Base-by-base conservation (phyloP, 2,888 invertebrate species). In the Polydrusus pterygomalis region DNA sequence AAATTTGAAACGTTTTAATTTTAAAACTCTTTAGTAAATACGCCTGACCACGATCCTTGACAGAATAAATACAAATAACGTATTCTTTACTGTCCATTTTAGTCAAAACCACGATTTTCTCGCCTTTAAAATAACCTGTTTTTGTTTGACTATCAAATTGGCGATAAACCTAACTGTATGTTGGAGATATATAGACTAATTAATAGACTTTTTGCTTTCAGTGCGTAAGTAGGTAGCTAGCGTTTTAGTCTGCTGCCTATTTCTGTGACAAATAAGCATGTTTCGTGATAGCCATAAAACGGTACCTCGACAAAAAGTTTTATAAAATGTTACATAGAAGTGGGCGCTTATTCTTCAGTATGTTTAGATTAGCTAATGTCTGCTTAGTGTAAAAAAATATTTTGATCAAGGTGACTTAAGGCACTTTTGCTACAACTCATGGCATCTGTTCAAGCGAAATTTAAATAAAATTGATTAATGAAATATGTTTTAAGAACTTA, bases 201-300 rank as follows among this genome's bases (percentile, higher is more conserved):
- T 54, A 54, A 54, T 54, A n/a, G 25, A 54, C 54, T 65, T 30
- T 47, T 65, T 58, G 56, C 58, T 49, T 72, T 72, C 58, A 54
- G 25, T 56, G 47, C 64, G 45, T 65, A 72, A 72, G 25, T 56
- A 58, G 54, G 20, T 64, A 45, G 56, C 72, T 72, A 72, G 56
- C 30, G 64, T 72, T 65, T 64, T 54, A 20, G 34, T 43, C 58
- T 64, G 51, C 51, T 56, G 58, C 11, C 47, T 71, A 70, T 54
- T 18, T 54, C 18, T 51, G 72, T 72, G 72, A 72, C 71, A 71
- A 71, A 64, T 64, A 64, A 64, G 25, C 45, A 30, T 54, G 54
- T 25, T 20, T 30, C 25, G 13, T 25, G 54, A 71, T 71, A 71
- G 64, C 65, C n/a, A 47, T 17, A 47, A 38, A 72, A 72, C 72